Conservation (phyloP, 2,797 vertebrate genomes). For the Eulemur coronatus region DNA sequence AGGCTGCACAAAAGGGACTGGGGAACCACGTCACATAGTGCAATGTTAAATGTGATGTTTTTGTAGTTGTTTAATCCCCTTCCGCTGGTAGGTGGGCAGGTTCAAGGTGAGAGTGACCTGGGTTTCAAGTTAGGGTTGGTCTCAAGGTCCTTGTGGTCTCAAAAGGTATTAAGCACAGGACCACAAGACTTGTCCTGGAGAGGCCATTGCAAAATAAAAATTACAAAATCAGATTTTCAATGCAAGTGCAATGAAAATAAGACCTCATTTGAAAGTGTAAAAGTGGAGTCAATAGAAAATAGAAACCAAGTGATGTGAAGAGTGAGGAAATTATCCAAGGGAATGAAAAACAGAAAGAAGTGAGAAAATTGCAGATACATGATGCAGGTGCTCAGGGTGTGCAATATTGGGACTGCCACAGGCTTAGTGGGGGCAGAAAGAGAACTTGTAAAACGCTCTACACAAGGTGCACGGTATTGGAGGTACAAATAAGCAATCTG, state of each 20-base stretch:
- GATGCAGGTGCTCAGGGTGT: not conserved
- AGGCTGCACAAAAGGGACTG: not conserved
- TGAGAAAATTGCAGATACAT: not conserved
- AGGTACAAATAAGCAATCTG: not conserved
- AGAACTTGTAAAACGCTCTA: not conserved
- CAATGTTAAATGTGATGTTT: not conserved
- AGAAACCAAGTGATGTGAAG: not conserved
- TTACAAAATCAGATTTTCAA: not conserved
- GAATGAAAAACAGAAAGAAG: not conserved
- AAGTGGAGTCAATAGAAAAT: not conserved
- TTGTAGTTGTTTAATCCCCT: not conserved
- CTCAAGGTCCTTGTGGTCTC: not conserved
- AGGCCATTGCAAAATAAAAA: not conserved
- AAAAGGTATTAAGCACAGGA: not conserved
- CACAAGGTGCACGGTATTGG: not conserved
- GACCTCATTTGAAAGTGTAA: not conserved
- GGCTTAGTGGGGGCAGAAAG: not conserved
- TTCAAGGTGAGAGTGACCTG: not conserved
- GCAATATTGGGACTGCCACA: not conserved
- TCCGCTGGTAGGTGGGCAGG: not conserved
- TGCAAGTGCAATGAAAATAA: not conserved
- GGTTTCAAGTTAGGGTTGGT: not conserved
- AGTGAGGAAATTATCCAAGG: not conserved
- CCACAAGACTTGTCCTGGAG: not conserved
- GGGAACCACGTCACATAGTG: no score